A percentile compares a stretch with the other conserved stretches of the same genome.
Evolutionary conservation across 2,888 invertebrate genomes (phyloP).

Genomic region (Quadriops clusia): DNA sequence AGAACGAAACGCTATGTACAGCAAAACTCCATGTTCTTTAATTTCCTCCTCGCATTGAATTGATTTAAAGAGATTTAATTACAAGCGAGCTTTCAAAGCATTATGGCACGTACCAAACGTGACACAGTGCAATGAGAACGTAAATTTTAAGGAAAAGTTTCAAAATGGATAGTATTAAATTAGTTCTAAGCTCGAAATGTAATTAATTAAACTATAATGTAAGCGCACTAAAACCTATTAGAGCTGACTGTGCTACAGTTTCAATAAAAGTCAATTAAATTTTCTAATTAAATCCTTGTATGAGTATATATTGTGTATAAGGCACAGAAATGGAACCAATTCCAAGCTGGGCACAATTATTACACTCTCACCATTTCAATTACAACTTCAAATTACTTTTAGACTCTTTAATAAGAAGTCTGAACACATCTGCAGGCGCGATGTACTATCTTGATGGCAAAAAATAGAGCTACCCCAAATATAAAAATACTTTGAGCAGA

Average conservation of each 20-base stretch:
- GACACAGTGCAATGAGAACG: slow-evolving; percentile 11
- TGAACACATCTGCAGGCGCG: slow-evolving; percentile 22
- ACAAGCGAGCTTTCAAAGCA: too few relatives aligned
- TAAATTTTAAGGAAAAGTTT: slow-evolving; percentile 12
- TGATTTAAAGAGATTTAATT: too few relatives aligned
- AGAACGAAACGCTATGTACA: too few relatives aligned
- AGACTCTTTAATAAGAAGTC: slow-evolving; percentile 37
- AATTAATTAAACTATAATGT: slow-evolving; percentile 32
- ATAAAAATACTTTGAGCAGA: too few relatives aligned
- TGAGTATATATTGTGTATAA: slow-evolving; percentile 17
- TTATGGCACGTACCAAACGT: neutral
- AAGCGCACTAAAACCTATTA: slow-evolving; percentile 31
- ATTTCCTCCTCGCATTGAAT: too few relatives aligned
- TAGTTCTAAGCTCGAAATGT: slow-evolving; percentile 26
- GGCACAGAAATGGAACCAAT: slow-evolving; percentile 32
- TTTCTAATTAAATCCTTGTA: slow-evolving; percentile 35
- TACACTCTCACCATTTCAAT: slow-evolving; percentile 39
- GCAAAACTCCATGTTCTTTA: too few relatives aligned
- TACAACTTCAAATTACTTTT: slow-evolving; percentile 40
- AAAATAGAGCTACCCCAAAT: slow-evolving; percentile 1
- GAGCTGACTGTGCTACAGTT: slow-evolving; percentile 29
- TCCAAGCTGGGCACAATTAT: slow-evolving; percentile 33
- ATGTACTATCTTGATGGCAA: slow-evolving; percentile 2
- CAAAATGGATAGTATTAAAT: slow-evolving; percentile 27
- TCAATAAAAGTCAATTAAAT: slow-evolving; percentile 37